Evolutionary conservation across 1,140 invertebrate genomes (phyloP).

Genomic region (Drosophila serrata): DNA sequence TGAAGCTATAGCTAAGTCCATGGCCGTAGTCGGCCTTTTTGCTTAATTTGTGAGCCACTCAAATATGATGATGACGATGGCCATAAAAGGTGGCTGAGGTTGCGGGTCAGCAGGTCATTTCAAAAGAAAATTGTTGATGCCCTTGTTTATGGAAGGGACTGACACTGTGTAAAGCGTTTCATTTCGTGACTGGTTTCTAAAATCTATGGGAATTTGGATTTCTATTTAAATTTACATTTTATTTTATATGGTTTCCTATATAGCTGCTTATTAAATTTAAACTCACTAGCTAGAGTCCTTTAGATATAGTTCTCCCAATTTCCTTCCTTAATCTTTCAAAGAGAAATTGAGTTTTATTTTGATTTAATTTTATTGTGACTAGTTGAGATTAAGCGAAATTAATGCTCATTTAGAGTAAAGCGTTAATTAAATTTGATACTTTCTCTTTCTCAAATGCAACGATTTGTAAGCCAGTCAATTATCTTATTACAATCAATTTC

Average conservation of each 20-base stretch:
- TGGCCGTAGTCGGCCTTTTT: conserved; percentile 30
- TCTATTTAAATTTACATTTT: neutral
- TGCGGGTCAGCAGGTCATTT: conserved; percentile 35
- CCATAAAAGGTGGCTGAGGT: conserved; percentile 15
- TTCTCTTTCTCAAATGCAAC: conserved; percentile 17
- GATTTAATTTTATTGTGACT: neutral
- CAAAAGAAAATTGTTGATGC: conserved; percentile 42
- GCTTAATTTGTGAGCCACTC: conserved; percentile 61
- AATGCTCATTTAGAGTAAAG: neutral
- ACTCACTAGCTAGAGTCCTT: too few relatives aligned
- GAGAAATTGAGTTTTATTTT: neutral
- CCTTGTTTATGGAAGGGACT: conserved; percentile 26
- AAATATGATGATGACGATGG: conserved; percentile 14
- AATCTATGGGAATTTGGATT: neutral
- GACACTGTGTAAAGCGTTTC: conserved; percentile 19
- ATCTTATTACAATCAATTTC: conserved; percentile 69
- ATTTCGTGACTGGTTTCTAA: conserved; percentile 1
- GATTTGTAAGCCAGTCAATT: conserved; percentile 60
- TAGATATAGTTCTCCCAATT: too few relatives aligned
- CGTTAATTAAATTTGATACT: neutral
- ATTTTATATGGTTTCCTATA: neutral
- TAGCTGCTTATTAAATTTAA: too few relatives aligned
- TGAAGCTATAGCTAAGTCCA: conserved; percentile 51
- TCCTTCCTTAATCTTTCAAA: too few relatives aligned
- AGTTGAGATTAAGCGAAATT: neutral